Evolutionary conservation across 2,888 invertebrate species (phyloP), one percentile per base, ranked within the genome.

Genomic region (Watsonalla cultraria): DNA sequence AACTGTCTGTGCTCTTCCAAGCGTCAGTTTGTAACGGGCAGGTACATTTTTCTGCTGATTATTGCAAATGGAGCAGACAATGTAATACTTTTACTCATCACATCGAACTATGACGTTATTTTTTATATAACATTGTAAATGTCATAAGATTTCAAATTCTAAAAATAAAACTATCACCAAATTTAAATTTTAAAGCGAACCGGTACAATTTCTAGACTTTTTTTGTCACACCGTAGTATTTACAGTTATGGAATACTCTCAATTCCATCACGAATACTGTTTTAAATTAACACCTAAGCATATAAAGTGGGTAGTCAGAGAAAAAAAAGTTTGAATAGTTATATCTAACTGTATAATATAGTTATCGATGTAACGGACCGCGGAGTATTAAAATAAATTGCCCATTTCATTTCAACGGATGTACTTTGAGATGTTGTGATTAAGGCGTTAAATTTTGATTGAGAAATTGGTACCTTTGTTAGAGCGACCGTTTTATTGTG

Each of bases 1-100:
- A 82, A 82, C 83, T 77, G 83, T 80, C 68, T 75, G 77, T 82
- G 79, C 64, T 72, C 72, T 58, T 60, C 72, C 66, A 73, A 81
- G 75, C 84, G 77, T 72, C 76, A 78, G 74, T 68, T 59, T 62
- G 64, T 80, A 82, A 83, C 80, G 78, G 81, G 55, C 68, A 55
- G 9, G 59, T 57, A 58, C 62, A 71, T 69, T 70, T 74, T 70
- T 70, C 72, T 72, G 69, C 67, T 73, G 68, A 72, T 68, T 68
- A 57, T 60, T 62, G 54, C 60, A 64, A 67, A 70, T 65, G 60
- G 60, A 59, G 55, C 58, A 61, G 59, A 65, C 13, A 35, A 42
- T 42, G 11, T 11, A 37, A 8, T 37, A 8, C 37, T 37, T 7
- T 37, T 37, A 7, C 8, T 37, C 37, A 37, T 8, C 8, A 37